Percentiles rank a stretch among this genome's conserved stretches.
Evolutionary conservation across 64 coral and sea anemone genomes (phyloP).

Genomic region (Montipora cactus): DNA sequence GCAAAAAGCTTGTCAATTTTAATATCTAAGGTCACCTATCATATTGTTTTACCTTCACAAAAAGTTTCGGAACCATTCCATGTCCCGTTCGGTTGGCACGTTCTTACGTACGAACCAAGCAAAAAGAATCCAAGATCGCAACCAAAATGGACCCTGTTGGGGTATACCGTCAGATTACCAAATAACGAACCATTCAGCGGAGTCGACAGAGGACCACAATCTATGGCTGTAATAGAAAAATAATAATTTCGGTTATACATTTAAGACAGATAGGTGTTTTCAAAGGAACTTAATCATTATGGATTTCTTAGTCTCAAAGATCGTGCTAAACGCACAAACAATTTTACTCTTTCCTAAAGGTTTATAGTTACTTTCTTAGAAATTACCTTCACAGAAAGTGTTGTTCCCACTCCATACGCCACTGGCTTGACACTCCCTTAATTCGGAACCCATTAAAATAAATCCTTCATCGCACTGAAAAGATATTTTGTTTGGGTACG

Average conservation of each 20-base stretch:
- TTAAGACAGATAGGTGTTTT: background rate
- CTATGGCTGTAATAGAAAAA: conserved; percentile 5
- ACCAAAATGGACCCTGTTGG: background rate
- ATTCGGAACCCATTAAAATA: conserved; percentile 5
- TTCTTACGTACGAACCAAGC: background rate
- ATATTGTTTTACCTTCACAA: conserved; percentile 23
- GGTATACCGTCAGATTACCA: conserved; percentile 32
- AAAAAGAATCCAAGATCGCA: conserved; percentile 52
- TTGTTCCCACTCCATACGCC: conserved; percentile 36
- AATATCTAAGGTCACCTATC: too few species aligned
- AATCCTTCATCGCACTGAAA: conserved; percentile 74
- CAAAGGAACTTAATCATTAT: too few species aligned
- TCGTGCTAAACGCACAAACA: too few species aligned
- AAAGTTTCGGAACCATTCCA: conserved; percentile 24
- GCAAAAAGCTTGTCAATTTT: too few species aligned
- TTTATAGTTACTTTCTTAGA: background rate
- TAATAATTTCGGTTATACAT: too few species aligned
- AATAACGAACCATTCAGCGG: conserved; percentile 49
- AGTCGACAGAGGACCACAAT: conserved; percentile 53
- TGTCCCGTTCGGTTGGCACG: conserved; percentile 42
- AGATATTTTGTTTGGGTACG: conserved; percentile 1
- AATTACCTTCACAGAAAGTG: conserved; percentile 48
- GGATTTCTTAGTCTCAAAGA: too few species aligned
- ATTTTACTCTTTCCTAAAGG: background rate
- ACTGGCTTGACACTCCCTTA: conserved; percentile 36